Evolutionary conservation across 2,797 vertebrate genomes (phyloP), one percentile per base, ranked within the genome.

Genomic region (Enteromius treurensis): DNA sequence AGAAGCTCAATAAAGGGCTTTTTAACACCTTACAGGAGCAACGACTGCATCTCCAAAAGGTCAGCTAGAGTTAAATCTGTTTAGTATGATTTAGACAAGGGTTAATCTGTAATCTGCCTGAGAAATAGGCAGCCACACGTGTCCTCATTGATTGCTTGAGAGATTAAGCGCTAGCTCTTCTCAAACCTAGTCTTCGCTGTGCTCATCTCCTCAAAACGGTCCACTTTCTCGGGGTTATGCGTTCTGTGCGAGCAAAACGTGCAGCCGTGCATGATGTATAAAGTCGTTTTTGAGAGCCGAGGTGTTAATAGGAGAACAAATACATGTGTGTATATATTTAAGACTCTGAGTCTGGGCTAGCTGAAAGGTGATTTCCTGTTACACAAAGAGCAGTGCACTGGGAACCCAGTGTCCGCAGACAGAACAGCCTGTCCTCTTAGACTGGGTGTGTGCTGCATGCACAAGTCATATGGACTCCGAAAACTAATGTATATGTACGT

Each of bases 141-240:
- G 82, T 80, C 77, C 70, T 76, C 17, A 86, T 79, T 84, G 69
- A 88, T 68, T 69, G 79, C 76, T 34, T 49, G 64, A 1, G 42
- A 88, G 89, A 87, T 88, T 87, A 87, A 75, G 29, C 11, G 49
- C 81, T 82, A 75, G 84, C 83, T 84, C 80, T 88, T 88, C 88
- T 55, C 21, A 55, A 82, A 71, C 79, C 37, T 15, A 65, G 70
- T 68, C 49, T 84, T 78, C 64, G 47, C 55, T 37, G 1, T 13
- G 15, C 4, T 40, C 15, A 11, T 58, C 23, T 49, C 21, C 49
- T 64, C 32, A 19, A 53, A 64, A 11, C 45, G 65, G 69, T 83
- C 81, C 78, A 58, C 64, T 42, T 42, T 32, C 5, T 67, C 80
- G 67, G 78, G 34, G 82, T 55, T 85, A 49, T 13, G 26, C 3